Base-by-base conservation (phyloP, 2,888 invertebrate species). In the Heliconius ismenius region DNA sequence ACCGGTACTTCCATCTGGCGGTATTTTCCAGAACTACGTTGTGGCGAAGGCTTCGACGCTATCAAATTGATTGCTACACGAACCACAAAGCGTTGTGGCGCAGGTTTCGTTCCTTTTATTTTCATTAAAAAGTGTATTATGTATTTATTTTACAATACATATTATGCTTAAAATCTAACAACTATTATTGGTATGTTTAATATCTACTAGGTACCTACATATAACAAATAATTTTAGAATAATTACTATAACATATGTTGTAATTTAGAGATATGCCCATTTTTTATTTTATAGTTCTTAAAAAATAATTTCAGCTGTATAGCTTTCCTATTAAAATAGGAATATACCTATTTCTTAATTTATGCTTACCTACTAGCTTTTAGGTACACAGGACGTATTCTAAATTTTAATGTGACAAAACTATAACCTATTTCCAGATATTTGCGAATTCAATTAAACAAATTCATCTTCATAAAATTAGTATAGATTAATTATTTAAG, bases 1-100 rank as follows among this genome's bases (percentile, higher is more conserved):
- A 75, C 69, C 18, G 15, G 67, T 79, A 43, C 18, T 76, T 72
- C 91, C 93, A 92, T 89, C 93, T 93, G 80, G 83, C 81, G 80
- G 82, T 39, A 43, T 62, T 74, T 69, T 78, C 75, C 10, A 58
- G 86, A 91, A 93, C 91, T 89, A 86, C 84, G 80, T 84, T 6
- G 83, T 68, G 58, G 60, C 77, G 86, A 81, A 93, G 93, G 91
- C 92, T 93, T 92, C 87, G 83, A 85, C 88, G 90, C 87, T 86
- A 82, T 83, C 81, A 83, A 88, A 84, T 81, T 84, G 85, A 84
- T 88, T 86, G 83, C 79, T 82, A 85, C 81, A 83, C 80, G 83
- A 88, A 88, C 87, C 90, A 85, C 81, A 65, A 36, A 4, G 13
- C 28, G 54, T 2, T 43, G 73, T 73, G 72, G 72, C 76, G 76